Conservation (phyloP, 2,113 vertebrate species). For the Cephalopholis sonnerati region DNA sequence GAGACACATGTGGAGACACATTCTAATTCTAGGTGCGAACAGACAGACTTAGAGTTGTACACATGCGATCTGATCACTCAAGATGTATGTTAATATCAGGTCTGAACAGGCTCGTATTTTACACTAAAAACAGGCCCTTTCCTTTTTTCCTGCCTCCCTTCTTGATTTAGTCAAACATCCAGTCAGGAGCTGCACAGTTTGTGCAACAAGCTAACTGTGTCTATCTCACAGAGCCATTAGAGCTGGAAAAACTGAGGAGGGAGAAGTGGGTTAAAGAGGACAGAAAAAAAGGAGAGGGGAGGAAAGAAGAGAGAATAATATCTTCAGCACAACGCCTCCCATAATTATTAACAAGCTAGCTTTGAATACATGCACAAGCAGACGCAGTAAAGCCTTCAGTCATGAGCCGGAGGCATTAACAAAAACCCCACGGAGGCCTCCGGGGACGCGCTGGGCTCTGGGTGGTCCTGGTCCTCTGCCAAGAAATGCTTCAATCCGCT, state of each 20-base stretch:
- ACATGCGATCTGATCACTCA: too few relatives aligned
- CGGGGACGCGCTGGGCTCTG: background rate
- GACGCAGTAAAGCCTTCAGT: constrained; percentile 16
- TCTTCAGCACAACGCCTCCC: background rate
- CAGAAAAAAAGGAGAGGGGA: background rate
- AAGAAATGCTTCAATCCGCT: constrained; percentile 27
- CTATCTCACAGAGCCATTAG: background rate
- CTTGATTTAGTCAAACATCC: background rate
- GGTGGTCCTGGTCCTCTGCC: constrained; percentile 65
- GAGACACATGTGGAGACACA: too few relatives aligned
- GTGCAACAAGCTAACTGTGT: background rate
- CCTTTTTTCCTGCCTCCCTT: too few relatives aligned
- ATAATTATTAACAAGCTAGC: constrained; percentile 9
- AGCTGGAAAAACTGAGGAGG: background rate
- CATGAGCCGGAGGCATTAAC: background rate
- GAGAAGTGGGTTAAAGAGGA: background rate
- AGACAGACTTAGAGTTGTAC: too few relatives aligned
- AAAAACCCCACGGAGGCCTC: background rate
- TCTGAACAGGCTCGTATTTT: too few relatives aligned
- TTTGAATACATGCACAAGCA: constrained; percentile 12
- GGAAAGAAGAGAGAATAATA: background rate
- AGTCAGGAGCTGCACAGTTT: background rate
- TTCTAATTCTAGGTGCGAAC: too few relatives aligned
- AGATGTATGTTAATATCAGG: too few relatives aligned
- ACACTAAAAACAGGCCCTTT: background rate